Evolutionary conservation across 37 sponge, comb jelly and placozoan genomes (phyloP).

Genomic region (Agelas oroides): DNA sequence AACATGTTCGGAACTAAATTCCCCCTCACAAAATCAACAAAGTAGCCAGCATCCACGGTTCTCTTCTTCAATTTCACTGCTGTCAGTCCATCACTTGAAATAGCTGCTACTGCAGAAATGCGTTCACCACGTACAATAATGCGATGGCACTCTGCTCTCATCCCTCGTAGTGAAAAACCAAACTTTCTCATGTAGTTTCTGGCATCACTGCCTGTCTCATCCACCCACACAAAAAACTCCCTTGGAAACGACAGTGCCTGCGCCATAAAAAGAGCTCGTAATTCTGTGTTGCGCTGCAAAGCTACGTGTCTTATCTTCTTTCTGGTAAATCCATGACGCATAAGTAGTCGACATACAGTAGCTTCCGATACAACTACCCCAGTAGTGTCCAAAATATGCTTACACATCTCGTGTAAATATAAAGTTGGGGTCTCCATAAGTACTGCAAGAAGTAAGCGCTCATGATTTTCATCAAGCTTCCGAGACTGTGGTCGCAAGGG

Average conservation of each 20-base stretch:
- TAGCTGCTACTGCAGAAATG: too few species aligned
- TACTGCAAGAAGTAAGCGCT: neutral
- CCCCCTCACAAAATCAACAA: too few species aligned
- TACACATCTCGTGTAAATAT: conserved; percentile 3
- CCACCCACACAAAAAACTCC: neutral
- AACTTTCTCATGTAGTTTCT: conserved; percentile 14
- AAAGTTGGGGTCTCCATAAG: neutral
- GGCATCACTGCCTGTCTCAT: conserved; percentile 16
- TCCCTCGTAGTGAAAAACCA: too few species aligned
- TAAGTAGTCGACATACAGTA: conserved; percentile 1
- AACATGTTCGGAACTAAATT: too few species aligned
- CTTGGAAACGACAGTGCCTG: neutral
- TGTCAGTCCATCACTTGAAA: too few species aligned
- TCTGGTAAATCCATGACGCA: conserved; percentile 3
- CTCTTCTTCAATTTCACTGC: too few species aligned
- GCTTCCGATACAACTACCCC: neutral
- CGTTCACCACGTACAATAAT: too few species aligned
- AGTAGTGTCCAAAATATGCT: neutral
- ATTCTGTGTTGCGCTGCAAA: neutral
- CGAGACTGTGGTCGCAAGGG: neutral
- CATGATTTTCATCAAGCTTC: neutral
- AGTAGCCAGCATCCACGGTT: too few species aligned
- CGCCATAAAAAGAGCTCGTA: neutral
- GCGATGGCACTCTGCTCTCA: too few species aligned
- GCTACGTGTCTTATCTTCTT: conserved; percentile 10